Percentiles rank a stretch among this genome's conserved stretches.
These are phyloP conservation scores for Vespertilio murinus DNA, from an alignment of 2,797 vertebrate species.

Conservation along the genomic window DNA sequence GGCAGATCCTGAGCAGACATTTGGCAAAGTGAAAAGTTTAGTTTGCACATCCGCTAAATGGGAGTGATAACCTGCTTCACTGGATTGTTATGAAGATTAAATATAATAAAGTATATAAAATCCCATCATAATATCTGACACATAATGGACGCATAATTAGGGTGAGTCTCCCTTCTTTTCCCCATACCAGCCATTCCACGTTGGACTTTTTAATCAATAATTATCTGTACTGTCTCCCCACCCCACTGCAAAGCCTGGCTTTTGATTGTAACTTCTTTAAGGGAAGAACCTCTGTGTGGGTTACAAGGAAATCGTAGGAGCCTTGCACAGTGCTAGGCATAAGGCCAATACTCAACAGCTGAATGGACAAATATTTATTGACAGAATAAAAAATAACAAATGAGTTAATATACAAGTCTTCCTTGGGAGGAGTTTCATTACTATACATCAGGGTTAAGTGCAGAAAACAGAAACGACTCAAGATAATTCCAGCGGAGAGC, in stretches of 20 bases:
- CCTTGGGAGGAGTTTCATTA: not conserved
- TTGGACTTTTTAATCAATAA: not conserved
- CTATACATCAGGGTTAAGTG: not conserved
- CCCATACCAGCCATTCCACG: not conserved
- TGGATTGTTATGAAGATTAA: not conserved
- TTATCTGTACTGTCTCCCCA: not conserved
- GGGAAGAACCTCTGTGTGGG: not conserved
- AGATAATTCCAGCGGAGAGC: not conserved
- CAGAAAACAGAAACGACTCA: conserved; percentile 3
- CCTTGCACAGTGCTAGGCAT: not conserved
- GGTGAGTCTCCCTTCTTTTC: not conserved
- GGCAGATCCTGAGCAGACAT: not conserved
- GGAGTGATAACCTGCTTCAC: not conserved
- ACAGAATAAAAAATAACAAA: not conserved
- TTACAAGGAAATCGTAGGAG: not conserved
- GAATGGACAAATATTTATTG: not conserved
- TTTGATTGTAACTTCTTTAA: not conserved
- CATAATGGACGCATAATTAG: not conserved
- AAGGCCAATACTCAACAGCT: not conserved
- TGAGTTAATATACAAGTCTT: not conserved
- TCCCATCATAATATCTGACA: not conserved
- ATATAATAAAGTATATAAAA: not conserved
- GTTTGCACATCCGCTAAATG: not conserved
- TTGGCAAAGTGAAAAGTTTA: not conserved
- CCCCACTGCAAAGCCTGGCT: not conserved